Conservation (phyloP, 2,797 vertebrate species). For the Melanitta fusca region DNA sequence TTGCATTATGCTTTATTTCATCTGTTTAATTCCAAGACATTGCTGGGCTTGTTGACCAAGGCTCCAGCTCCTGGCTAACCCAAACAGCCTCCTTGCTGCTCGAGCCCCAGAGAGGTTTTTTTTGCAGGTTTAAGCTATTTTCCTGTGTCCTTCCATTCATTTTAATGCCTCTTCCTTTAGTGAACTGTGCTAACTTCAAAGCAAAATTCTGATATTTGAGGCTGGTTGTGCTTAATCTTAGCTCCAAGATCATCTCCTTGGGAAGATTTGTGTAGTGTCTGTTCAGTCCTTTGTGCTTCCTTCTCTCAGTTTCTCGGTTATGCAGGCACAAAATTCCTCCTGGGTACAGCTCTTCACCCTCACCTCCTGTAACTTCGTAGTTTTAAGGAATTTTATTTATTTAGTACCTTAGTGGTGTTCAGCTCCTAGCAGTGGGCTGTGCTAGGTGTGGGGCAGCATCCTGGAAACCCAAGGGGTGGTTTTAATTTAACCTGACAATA, state of each 20-base stretch:
- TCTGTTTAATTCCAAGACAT: not conserved
- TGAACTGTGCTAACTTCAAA: not conserved
- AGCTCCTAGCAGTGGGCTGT: not conserved
- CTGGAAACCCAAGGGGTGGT: not conserved
- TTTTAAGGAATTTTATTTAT: not conserved
- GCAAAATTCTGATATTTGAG: not conserved
- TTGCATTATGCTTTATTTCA: rapidly evolving
- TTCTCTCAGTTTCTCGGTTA: not conserved
- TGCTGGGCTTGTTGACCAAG: not conserved
- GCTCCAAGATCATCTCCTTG: not conserved
- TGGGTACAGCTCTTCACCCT: not conserved
- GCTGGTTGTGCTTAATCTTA: not conserved
- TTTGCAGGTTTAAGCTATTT: not conserved
- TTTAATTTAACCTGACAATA: not conserved
- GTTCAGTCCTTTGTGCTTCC: not conserved
- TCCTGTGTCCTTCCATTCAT: not conserved
- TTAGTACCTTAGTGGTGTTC: not conserved
- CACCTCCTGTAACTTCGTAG: not conserved
- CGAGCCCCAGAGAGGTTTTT: not conserved
- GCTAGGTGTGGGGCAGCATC: not conserved
- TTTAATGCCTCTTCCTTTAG: not conserved
- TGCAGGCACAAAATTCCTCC: not conserved
- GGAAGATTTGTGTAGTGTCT: not conserved
- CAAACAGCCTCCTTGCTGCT: not conserved
- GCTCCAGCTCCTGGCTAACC: not conserved